Evolutionary conservation across 2,888 invertebrate species (phyloP), one percentile per base, ranked within the genome.

Genomic region (Acleris holmiana): DNA sequence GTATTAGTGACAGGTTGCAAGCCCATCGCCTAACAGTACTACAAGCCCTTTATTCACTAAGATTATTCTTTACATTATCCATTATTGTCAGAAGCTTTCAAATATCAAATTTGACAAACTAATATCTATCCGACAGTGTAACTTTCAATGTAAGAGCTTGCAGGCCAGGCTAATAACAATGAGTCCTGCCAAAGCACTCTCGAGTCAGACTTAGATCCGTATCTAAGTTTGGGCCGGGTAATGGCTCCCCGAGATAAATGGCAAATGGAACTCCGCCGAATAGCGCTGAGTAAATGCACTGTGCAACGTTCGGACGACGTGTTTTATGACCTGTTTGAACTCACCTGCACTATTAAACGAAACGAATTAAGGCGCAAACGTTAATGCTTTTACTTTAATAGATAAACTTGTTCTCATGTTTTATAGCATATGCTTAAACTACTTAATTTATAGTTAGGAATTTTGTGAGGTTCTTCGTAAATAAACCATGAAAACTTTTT

Each of bases 211-310:
- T 67, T 66, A 68, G 63, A 70, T 66, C 60, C 67, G 66, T 63
- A 71, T 71, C 71, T 69, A 69, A 72, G 68, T 73, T 72, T 66
- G 65, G 63, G 64, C 67, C 65, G 64, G 66, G 69, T 74, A 72
- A 71, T 70, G 67, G 69, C 53, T 55, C 21, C 47, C 21, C 53
- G 64, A 69, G 72, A 72, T 72, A 70, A 72, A 74, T 71, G 67
- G 71, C 69, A 63, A 69, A 69, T 67, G 62, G 64, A 66, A 70
- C 67, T 69, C 66, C 64, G 40, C 61, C 18, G 61, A 65, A 65
- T 65, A 41, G 64, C 59, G 53, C 64, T 66, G 66, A 63, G 65
- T 67, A 57, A 56, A 67, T 70, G 68, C 67, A 67, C 56, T 65
- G 61, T 59, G 54, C 67, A 61, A 65, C 58, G 66, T 66, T 66